Conservation (phyloP, 2,113 vertebrate genomes). For the Picathartes gymnocephalus region DNA sequence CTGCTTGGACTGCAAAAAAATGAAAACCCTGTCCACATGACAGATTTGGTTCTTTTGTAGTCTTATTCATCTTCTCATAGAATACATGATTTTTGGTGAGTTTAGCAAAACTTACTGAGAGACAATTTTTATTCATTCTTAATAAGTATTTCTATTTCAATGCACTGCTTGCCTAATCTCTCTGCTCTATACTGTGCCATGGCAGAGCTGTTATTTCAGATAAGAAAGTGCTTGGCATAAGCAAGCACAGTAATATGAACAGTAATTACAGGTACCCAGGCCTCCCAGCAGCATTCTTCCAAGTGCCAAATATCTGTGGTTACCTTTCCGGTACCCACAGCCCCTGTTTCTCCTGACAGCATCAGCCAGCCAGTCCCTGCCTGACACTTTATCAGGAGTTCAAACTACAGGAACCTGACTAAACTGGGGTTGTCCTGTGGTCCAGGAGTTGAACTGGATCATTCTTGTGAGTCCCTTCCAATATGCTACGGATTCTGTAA, state of each 20-base stretch:
- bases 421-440: neutral
- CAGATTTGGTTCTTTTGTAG: neutral
- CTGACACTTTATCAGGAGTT: neutral
- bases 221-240: constrained; percentile 5
- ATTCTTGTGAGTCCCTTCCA: neutral
- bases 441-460: neutral
- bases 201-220: neutral
- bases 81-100: neutral
- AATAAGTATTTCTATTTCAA: neutral
- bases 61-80: neutral
- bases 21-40: neutral
- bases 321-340: neutral
- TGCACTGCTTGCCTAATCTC: neutral
- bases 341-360: neutral
- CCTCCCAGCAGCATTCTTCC: neutral
- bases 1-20: neutral
- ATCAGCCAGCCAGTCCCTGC: neutral
- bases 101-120: neutral
- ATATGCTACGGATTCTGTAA: neutral
- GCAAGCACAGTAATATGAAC: neutral
- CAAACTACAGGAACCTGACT: neutral
- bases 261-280: neutral
- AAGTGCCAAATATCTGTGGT: neutral
- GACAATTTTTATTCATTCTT: neutral
- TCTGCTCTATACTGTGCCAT: neutral